These are phyloP conservation scores for Pluvialis apricaria DNA, from an alignment of 2,113 vertebrate species.

Conservation along the genomic window DNA sequence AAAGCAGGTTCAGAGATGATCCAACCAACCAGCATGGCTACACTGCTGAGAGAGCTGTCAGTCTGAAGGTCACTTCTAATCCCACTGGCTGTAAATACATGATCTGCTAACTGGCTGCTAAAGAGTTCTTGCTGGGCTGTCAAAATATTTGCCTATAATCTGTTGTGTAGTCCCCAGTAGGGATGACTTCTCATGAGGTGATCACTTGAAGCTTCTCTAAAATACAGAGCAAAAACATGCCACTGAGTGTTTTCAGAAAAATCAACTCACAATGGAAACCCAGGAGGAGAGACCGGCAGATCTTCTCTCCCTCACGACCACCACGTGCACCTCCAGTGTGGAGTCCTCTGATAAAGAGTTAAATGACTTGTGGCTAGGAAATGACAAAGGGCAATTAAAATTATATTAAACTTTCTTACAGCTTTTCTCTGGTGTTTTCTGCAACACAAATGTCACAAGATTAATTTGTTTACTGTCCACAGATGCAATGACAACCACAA, in stretches of 20 bases:
- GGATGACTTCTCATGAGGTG: not conserved
- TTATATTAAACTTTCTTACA: not conserved
- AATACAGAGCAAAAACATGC: not conserved
- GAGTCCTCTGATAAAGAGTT: not conserved
- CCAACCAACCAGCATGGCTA: not conserved
- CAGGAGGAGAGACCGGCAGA: not conserved
- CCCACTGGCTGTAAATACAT: not conserved
- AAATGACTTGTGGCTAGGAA: not conserved
- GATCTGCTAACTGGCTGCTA: not conserved
- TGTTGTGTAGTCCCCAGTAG: not conserved
- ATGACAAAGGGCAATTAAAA: not conserved
- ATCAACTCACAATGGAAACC: not conserved
- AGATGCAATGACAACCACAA: conserved; percentile 1
- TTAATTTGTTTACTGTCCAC: not conserved
- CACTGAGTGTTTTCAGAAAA: not conserved
- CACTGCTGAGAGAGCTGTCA: not conserved
- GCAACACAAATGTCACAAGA: not conserved
- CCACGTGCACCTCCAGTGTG: not conserved
- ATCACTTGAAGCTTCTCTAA: not conserved
- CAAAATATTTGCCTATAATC: not conserved
- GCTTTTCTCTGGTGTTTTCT: conserved; percentile 2
- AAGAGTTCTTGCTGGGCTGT: not conserved
- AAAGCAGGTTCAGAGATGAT: not conserved
- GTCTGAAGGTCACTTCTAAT: not conserved
- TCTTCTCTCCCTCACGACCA: not conserved